phyloP scores from a whole-genome alignment of 2,113 vertebrate genomes.

The Smithornis capensis region DNA sequence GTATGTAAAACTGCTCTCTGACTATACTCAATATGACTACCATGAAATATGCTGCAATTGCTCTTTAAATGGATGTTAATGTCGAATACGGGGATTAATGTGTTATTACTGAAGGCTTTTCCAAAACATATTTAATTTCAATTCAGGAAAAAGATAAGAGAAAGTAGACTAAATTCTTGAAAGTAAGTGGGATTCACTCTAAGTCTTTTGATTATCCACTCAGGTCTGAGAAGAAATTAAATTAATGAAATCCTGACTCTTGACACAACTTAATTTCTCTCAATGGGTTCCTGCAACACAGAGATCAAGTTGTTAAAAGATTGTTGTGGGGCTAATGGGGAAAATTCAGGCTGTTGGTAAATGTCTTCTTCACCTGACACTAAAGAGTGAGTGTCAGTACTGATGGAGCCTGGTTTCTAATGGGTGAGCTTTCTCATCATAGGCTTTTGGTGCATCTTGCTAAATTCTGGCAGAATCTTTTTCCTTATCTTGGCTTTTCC shows the following conservation, averaged over 20 bases:
- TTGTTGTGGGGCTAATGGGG: neutral
- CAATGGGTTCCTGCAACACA: neutral
- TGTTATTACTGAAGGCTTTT: neutral
- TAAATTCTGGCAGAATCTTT: neutral
- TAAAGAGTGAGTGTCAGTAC: neutral
- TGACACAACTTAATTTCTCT: neutral
- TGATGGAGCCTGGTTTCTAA: neutral
- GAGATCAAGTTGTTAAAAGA: neutral
- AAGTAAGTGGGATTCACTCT: neutral
- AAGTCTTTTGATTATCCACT: neutral
- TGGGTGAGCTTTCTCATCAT: accelerated
- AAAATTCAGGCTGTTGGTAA: neutral
- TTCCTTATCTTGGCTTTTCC: neutral
- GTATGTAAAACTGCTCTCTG: neutral
- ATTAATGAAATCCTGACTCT: neutral
- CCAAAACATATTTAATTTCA: neutral
- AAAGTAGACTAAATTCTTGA: neutral
- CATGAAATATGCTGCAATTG: neutral
- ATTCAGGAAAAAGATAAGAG: neutral
- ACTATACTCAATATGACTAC: neutral
- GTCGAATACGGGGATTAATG: neutral
- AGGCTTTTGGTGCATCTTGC: neutral
- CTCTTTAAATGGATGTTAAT: neutral
- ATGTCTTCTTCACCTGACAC: neutral
- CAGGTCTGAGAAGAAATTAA: neutral